These are phyloP conservation scores for Zaprionus ghesquierei DNA, from an alignment of 1,140 invertebrate genomes.

Conservation along the genomic window DNA sequence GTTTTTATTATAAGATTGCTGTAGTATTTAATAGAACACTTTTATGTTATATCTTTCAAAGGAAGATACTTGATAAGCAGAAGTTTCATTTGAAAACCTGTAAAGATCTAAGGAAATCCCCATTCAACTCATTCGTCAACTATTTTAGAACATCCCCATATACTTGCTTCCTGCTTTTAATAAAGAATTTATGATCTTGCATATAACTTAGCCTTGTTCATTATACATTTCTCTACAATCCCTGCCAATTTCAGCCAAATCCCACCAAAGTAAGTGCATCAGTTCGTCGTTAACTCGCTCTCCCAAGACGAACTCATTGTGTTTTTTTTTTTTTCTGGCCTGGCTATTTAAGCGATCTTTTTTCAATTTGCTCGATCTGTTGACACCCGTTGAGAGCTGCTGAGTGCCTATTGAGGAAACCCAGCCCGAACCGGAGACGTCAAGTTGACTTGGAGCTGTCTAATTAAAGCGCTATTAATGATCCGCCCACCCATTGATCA, in stretches of 20 bases:
- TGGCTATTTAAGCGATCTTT: not conserved
- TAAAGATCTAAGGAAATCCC: too few relatives aligned
- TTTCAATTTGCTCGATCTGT: conserved; percentile 39
- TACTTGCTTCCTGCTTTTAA: too few relatives aligned
- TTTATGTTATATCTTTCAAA: too few relatives aligned
- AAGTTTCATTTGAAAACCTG: too few relatives aligned
- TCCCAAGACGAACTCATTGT: not conserved
- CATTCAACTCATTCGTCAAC: too few relatives aligned
- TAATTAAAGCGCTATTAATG: conserved; percentile 61
- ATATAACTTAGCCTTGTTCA: not conserved
- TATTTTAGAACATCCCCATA: too few relatives aligned
- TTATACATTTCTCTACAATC: not conserved
- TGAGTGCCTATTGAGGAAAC: conserved; percentile 17
- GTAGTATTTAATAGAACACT: too few relatives aligned
- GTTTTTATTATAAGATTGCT: too few relatives aligned
- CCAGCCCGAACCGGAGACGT: conserved; percentile 1
- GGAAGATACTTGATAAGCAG: too few relatives aligned
- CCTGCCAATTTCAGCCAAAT: not conserved
- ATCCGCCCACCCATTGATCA: conserved; percentile 40
- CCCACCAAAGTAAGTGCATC: not conserved
- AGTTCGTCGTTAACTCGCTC: not conserved
- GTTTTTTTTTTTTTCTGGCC: not conserved
- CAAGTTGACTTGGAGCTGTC: conserved; percentile 20
- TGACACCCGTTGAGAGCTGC: conserved; percentile 31
- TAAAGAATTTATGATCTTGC: not conserved